Evolutionary conservation across 2,113 vertebrate genomes (phyloP).

Genomic region (Hyaena hyaena): DNA sequence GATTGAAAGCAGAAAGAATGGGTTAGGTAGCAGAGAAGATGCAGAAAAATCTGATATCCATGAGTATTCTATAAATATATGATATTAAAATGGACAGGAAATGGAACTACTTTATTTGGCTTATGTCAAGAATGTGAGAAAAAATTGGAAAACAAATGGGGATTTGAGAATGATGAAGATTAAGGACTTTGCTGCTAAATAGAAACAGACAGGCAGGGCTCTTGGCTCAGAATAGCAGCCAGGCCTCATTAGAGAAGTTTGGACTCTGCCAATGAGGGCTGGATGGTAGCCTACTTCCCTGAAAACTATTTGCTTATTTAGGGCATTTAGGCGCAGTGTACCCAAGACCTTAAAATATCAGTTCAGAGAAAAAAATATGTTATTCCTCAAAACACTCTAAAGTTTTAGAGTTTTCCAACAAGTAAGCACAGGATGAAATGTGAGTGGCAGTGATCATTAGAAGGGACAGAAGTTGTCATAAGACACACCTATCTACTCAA

Average conservation of each 20-base stretch:
- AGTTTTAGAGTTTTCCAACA: neutral
- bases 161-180: conserved; percentile 63
- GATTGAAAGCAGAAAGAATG: conserved; percentile 59
- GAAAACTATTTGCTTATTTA: conserved; percentile 71
- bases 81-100: conserved; percentile 73
- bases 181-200: conserved; percentile 67
- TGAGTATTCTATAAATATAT: conserved; percentile 63
- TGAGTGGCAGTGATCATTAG: neutral
- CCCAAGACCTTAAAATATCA: conserved; percentile 34
- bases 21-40: conserved; percentile 19
- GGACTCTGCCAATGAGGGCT: conserved; percentile 46
- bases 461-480: neutral
- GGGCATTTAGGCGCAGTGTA: neutral
- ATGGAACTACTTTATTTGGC: conserved; percentile 79
- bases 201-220: conserved; percentile 67
- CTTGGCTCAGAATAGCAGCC: conserved; percentile 55
- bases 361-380: conserved; percentile 21
- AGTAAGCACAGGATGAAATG: neutral
- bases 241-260: conserved; percentile 54
- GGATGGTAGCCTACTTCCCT: conserved; percentile 48
- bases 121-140: conserved; percentile 68
- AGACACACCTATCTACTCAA: neutral
- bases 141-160: conserved; percentile 67
- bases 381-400: conserved; percentile 34
- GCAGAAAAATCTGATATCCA: conserved; percentile 56